Evolutionary conservation across 2,113 vertebrate genomes (phyloP).

Genomic region (Lonchura striata): DNA sequence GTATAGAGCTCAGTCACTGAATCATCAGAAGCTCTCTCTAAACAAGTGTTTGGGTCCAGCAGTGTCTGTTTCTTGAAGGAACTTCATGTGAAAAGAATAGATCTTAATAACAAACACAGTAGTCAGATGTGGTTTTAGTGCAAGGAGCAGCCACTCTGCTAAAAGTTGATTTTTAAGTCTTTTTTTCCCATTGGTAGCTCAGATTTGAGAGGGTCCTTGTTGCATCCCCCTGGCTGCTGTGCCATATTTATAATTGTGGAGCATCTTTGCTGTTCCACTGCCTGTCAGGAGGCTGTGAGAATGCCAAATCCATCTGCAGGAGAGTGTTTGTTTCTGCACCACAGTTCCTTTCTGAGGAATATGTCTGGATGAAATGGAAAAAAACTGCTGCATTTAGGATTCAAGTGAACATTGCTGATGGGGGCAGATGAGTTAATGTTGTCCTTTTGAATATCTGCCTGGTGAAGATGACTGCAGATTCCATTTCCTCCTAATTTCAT

Average conservation of each 20-base stretch:
- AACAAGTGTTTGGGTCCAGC: neutral
- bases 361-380: neutral
- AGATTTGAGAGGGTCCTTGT: neutral
- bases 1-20: neutral
- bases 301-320: neutral
- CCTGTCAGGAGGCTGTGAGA: neutral
- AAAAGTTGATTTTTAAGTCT: neutral
- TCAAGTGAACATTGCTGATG: neutral
- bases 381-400: neutral
- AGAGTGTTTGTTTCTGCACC: neutral
- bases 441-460: neutral
- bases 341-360: neutral
- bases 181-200: neutral
- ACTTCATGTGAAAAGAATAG: neutral
- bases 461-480: neutral
- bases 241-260: neutral
- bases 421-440: neutral
- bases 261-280: neutral
- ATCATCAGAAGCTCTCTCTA: neutral
- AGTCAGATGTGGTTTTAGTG: neutral
- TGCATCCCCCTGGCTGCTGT: neutral
- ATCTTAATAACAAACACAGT: neutral
- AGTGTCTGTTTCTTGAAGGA: neutral
- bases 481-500: neutral
- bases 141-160: neutral